A percentile compares a stretch with the other conserved stretches of the same genome.
phyloP scores from a whole-genome alignment of 2,888 invertebrate species.

The Nesidiocoris tenuis region DNA sequence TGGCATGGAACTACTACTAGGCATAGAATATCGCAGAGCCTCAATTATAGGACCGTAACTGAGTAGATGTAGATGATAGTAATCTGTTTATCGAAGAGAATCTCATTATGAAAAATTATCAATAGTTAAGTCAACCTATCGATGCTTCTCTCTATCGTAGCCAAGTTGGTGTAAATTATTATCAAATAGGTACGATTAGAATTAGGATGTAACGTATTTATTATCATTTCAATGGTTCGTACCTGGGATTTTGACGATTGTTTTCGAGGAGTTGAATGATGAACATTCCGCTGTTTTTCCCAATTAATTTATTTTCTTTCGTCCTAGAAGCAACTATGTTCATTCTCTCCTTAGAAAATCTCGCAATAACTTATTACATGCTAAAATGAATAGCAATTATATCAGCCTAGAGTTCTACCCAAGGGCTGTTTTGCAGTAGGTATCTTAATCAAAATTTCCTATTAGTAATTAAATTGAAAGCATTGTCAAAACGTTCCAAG shows the following conservation, averaged over 20 bases:
- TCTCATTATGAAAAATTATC: background rate
- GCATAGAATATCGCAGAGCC: background rate
- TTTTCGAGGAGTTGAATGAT: background rate
- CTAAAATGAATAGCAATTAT: too few species aligned
- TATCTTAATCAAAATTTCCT: background rate
- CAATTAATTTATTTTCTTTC: too few species aligned
- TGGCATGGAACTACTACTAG: too few species aligned
- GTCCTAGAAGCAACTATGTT: too few species aligned
- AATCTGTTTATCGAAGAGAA: background rate
- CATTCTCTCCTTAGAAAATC: too few species aligned
- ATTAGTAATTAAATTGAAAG: background rate
- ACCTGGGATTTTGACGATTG: background rate
- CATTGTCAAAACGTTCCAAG: background rate
- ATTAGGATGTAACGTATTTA: background rate
- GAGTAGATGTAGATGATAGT: background rate
- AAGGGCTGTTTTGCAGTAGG: background rate
- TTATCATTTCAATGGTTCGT: background rate
- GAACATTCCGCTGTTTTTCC: background rate
- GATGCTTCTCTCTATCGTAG: background rate
- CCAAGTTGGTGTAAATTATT: background rate
- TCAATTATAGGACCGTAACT: background rate
- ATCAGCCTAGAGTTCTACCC: too few species aligned
- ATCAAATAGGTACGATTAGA: background rate
- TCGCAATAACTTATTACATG: too few species aligned
- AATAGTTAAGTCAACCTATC: background rate